Percentiles rank a stretch among this genome's conserved stretches.
These are phyloP conservation scores for Globodera rostochiensis DNA, from an alignment of 1,140 invertebrate genomes.

Conservation along the genomic window DNA sequence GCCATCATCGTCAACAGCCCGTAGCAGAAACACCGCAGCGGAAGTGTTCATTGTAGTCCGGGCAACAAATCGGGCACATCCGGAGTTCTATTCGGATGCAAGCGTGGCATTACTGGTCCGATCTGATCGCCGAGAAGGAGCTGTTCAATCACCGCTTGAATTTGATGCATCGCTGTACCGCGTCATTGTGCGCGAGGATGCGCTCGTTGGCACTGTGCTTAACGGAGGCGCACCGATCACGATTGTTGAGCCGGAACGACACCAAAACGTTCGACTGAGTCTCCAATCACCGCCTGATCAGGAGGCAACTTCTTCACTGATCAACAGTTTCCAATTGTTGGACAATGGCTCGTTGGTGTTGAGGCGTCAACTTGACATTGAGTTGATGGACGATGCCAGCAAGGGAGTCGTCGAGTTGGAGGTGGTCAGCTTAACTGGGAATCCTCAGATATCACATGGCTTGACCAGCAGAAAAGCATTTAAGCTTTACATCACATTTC, in stretches of 20 bases:
- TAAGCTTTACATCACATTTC: not conserved
- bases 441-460: not conserved
- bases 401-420: conserved; percentile 49
- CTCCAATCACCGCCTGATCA: conserved; percentile 28
- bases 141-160: conserved; percentile 1
- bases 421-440: not conserved
- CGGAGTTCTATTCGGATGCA: conserved; percentile 59
- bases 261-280: conserved; percentile 29
- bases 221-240: conserved; percentile 28
- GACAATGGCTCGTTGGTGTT: conserved; percentile 47
- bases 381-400: conserved; percentile 22
- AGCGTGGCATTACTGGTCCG: conserved; percentile 35
- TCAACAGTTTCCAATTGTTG: conserved; percentile 42
- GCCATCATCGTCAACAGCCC: not conserved
- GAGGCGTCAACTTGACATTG: conserved; percentile 43
- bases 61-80: conserved; percentile 51
- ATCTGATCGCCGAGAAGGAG: conserved; percentile 12
- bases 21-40: not conserved
- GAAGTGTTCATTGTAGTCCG: conserved; percentile 58
- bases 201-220: conserved; percentile 40
- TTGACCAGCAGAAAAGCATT: not conserved
- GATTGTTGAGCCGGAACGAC: conserved; percentile 28
- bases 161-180: conserved; percentile 45
- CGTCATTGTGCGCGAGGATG: conserved; percentile 44
- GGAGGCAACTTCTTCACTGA: conserved; percentile 6